Base-by-base conservation (phyloP, 2,888 invertebrate species). In the Drosophila nr. perissopoda region DNA sequence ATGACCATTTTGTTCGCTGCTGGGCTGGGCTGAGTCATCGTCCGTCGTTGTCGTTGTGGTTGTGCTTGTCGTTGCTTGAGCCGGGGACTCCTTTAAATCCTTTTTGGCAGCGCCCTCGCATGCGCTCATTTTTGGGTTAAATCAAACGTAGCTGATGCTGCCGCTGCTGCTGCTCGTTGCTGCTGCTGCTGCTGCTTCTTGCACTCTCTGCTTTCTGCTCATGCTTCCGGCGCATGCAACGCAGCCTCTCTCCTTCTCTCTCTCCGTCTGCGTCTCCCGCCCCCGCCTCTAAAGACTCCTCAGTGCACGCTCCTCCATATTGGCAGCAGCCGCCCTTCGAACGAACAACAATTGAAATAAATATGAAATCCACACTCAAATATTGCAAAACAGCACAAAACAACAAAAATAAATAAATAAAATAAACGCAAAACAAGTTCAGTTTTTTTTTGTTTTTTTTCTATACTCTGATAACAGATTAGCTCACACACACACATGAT, bases 401-500 rank as follows among this genome's bases (percentile, higher is more conserved):
- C 46, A 46, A 46, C 25, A 46, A 25, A 25, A 46, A 25, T 16
- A 46, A 46, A 25, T 46, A 46, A 25, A 46, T 25, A 46, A 57
- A 67, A 68, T 34, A 66, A 46, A 73, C 56, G 63, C 58, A 75
- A 78, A 79, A 79, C 76, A 79, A 70, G 75, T 79, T 78, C 70
- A n/a, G 4, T 27, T 36, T 27, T 11, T 18, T 36, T 27, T 36
- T 34, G 2, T 18, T 79, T 74, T 74, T 59, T 74, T 78, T 68
- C 57, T 76, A 78, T 74, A 70, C 61, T 71, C 70, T 85, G 83
- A 84, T 84, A 84, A 88, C 86, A 88, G 88, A 85, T 88, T 88
- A 83, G 80, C 83, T 66, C 70, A 66, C 56, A 64, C 61, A 61
- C 53, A 40, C 52, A 51, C 60, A 27, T 42, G 31, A 42, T 51